Evolutionary conservation across 2,797 vertebrate genomes (phyloP), one percentile per base, ranked within the genome.

Genomic region (Thaleichthys pacificus): DNA sequence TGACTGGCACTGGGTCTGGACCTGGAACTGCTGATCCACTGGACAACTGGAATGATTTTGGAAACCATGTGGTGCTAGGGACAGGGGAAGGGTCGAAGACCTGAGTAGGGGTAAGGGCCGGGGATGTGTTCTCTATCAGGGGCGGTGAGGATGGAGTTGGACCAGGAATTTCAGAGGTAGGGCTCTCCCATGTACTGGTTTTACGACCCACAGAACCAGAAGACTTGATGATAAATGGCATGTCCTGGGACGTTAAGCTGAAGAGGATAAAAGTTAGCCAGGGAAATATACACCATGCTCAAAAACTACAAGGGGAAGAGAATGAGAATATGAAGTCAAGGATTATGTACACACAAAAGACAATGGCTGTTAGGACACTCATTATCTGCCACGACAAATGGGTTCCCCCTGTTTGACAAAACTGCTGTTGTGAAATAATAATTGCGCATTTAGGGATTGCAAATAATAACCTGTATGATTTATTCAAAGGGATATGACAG

Each of bases 381-480:
- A 47, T 47, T 47, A 14, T 47, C 42, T 47, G 42, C 42, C 12
- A 47, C 42, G 14, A 47, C 42, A 11, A 47, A 47, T 47, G 42
- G 11, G 11, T 47, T 14, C 42, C 9, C 3, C 42, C 42, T 47
- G 11, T 42, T 42, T 42, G 38, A 54, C 51, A 19, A 6, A 54
- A 19, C 38, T 42, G 51, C 17, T 54, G 51, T 7, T 19, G 51
- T 47, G 51, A n/a, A 14, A 51, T 8, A 51, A 15, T 14, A 51
- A 51, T 14, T 8, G 49, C 3, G 49, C 15, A 51, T 51, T 51
- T 14, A 51, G 49, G 49, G 49, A 14, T 17, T 35, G 54, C 7
- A n/a, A 19, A 4, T 11, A 6, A 24, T 4, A 85, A 93, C 93
- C 92, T 93, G 85, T 84, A 88, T 49, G 81, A 76, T 80, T 89